Percentiles rank a stretch among this genome's conserved stretches.
phyloP scores from a whole-genome alignment of 2,113 vertebrate species.

The Phylloscopus trochiloides region DNA sequence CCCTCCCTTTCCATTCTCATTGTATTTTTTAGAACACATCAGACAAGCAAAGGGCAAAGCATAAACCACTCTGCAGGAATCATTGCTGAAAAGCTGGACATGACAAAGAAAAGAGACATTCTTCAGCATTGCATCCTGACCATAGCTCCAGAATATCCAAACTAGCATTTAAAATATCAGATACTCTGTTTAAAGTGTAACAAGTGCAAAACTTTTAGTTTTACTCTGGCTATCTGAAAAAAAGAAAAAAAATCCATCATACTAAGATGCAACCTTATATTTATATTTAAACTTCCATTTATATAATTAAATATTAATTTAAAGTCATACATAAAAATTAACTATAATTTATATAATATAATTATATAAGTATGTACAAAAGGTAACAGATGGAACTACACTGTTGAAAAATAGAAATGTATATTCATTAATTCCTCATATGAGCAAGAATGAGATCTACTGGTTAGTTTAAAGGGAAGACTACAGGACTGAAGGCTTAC shows the following conservation, averaged over 20 bases:
- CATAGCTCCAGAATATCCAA: background rate
- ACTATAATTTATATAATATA: background rate
- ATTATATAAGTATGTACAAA: background rate
- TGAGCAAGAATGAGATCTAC: background rate
- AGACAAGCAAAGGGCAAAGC: background rate
- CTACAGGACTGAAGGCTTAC: background rate
- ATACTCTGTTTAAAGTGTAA: background rate
- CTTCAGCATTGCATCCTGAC: background rate
- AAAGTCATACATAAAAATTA: background rate
- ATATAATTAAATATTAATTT: background rate
- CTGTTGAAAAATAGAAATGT: background rate
- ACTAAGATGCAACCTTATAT: background rate
- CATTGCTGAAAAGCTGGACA: background rate
- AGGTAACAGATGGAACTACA: background rate
- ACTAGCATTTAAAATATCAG: background rate
- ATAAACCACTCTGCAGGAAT: background rate
- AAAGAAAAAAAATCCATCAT: background rate
- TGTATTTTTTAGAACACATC: background rate
- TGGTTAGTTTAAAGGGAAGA: background rate
- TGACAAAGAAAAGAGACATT: background rate
- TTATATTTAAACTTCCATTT: background rate
- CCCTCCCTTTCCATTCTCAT: background rate
- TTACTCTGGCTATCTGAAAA: background rate
- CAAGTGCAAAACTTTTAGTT: background rate
- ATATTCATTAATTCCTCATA: background rate